These are phyloP conservation scores for Phodopus roborovskii DNA, from an alignment of 2,113 vertebrate genomes.

Conservation along the genomic window DNA sequence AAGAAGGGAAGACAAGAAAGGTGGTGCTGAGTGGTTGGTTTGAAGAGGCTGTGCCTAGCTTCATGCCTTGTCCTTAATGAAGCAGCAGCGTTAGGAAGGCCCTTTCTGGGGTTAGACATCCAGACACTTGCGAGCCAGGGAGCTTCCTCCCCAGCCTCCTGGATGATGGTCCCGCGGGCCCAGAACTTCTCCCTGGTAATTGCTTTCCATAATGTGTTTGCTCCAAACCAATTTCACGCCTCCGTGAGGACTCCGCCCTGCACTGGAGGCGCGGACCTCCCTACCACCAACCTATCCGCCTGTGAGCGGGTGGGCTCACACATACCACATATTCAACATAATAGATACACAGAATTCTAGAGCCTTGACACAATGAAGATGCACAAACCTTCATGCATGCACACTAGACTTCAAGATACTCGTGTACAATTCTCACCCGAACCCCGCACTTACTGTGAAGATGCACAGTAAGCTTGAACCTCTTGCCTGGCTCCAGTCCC, in stretches of 20 bases:
- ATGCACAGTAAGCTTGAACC: not conserved
- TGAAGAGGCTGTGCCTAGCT: not conserved
- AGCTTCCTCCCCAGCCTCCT: conserved; percentile 69
- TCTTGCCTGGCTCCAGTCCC: not conserved
- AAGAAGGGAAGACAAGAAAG: not conserved
- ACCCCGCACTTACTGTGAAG: not conserved
- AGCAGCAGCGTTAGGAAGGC: not conserved
- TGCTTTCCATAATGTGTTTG: conserved; percentile 83
- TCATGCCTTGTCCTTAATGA: not conserved
- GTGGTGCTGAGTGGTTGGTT: fast-evolving
- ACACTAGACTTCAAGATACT: not conserved
- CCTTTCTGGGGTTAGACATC: conserved; percentile 42
- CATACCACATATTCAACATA: not conserved
- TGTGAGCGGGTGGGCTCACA: conserved; percentile 7
- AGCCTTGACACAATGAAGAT: not conserved
- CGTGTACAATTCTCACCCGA: not conserved
- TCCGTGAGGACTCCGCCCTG: conserved; percentile 81
- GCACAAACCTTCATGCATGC: not conserved
- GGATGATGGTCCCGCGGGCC: conserved; percentile 71
- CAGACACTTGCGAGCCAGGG: conserved; percentile 42
- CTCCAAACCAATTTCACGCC: conserved; percentile 85
- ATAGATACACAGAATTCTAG: not conserved
- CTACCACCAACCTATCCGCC: conserved; percentile 13
- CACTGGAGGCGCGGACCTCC: conserved; percentile 71
- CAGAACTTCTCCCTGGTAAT: conserved; percentile 81